Evolutionary conservation across 2,113 vertebrate genomes (phyloP), one percentile per base, ranked within the genome.

Genomic region (Colistium nudipinnis): DNA sequence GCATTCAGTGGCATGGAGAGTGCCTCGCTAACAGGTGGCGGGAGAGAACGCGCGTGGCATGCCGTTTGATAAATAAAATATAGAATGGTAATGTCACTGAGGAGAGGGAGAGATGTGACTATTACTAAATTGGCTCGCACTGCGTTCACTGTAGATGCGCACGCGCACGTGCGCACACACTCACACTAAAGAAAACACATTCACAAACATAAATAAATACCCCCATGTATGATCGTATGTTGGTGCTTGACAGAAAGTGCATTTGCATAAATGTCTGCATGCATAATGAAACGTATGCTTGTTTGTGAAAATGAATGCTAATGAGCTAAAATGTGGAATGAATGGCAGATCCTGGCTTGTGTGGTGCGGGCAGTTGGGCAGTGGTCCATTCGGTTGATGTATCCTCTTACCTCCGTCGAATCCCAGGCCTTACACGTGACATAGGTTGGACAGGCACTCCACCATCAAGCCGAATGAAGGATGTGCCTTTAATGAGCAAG

Each of bases 11-110:
- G 83, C 83, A 84, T 85, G 86, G 74, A 83, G 74, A 83, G 87
- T 65, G 81, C 91, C 76, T 74, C 53, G 19, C 84, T 91, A 91
- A 91, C 90, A 93, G 92, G 92, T 91, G 90, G 86, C 68, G 84
- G 83, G 72, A 80, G 76, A 74, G 64, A 75, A 68, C 83, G 63
- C 70, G 67, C 81, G 69, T 66, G 76, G 78, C 74, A 85, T 70
- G 54, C 72, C 39, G 70, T 88, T 87, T 89, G 87, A 92, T 93
- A 88, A 92, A 93, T 92, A 90, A 90, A 90, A 91, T 89, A 91
- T 89, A 76, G 69, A 89, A 92, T 92, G 89, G 68, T 90, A 89
- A 92, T 90, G 75, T 20, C 31, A 44, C 55, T 28, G 44, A 83
- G 70, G 71, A 77, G 74, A 85, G 67, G 30, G 62, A 70, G 74